Conservation (phyloP, 1,140 invertebrate genomes). For the Brachionus plicatilis region DNA sequence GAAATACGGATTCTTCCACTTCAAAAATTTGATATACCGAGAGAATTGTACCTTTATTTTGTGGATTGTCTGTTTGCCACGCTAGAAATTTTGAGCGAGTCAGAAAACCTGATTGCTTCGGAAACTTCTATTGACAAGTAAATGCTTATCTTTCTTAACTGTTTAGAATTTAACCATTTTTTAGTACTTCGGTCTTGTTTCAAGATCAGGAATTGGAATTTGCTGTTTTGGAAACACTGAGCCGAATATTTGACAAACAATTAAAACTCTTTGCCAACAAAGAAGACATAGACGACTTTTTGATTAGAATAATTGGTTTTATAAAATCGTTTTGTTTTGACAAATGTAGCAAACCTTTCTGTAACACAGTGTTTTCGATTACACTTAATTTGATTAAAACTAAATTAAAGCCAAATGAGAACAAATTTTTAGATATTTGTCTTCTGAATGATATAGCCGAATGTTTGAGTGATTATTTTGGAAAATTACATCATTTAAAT, state of each 20-base stretch:
- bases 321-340: neutral
- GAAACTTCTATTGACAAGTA: neutral
- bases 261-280: neutral
- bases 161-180: neutral
- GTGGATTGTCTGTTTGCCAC: conserved; percentile 18
- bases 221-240: neutral
- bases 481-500: conserved; percentile 6
- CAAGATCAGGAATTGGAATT: conserved; percentile 17
- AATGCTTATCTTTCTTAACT: neutral
- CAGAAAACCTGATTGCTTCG: neutral
- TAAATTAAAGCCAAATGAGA: neutral
- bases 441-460: conserved; percentile 26
- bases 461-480: conserved; percentile 7
- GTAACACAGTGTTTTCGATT: conserved; percentile 17
- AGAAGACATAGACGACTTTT: conserved; percentile 4
- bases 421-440: conserved; percentile 30
- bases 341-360: neutral
- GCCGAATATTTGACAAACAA: neutral
- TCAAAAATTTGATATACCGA: conserved; percentile 23
- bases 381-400: neutral
- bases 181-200: neutral
- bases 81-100: neutral
- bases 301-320: neutral
- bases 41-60: neutral
- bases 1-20: conserved; percentile 19